Base-by-base conservation (phyloP, 2,888 invertebrate genomes). In the Cerceris rybyensis region DNA sequence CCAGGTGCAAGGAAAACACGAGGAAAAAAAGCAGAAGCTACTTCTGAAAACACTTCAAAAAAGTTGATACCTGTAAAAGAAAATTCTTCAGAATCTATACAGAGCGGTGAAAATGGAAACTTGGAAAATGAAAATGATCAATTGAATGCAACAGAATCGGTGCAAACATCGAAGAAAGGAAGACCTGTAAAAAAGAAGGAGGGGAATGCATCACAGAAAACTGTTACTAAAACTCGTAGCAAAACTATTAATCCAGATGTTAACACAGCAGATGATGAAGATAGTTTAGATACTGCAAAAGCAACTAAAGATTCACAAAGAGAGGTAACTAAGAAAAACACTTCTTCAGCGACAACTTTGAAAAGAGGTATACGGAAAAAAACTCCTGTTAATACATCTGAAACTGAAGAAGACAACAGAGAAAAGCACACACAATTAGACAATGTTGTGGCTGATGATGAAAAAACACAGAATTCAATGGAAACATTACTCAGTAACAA, bases 331-430 rank as follows among this genome's bases (percentile, higher is more conserved):
- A 75, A 66, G 14, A 61, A 70, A 6, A 42, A 9, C 17, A 39
- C 2, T 7, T 16, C 0, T 28, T 6, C 46, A 6, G 14, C 9
- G 13, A 0, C 17, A 16, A 11, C 17, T 9, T n/a, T 42, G 17
- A 79, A 69, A 11, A 79, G 61, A 55, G 71, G 65, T 13, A 49
- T 60, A 17, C 65, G 65, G 13, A 79, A 61, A 39, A 76, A 74
- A 49, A 63, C 16, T 0, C n/a, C 7, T 16, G 0, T 28, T 4
- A 28, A 6, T 16, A 9, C 28, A 41, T 6, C 17, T 7, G n/a
- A 4, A 1, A 9, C 41, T 13, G 72, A 67, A 13, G 73, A 71
- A 2, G 60, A 65, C 16, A 77, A 72, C 17, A 60, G 49, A 13
- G 52, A 60, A 9, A 73, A 66, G 7, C 50, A 50, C 14, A 58